Evolutionary conservation across 53 echinoderm and acorn worm species (phyloP), one percentile per base, ranked within the genome.

Genomic region (Mesocentrotus franciscanus): DNA sequence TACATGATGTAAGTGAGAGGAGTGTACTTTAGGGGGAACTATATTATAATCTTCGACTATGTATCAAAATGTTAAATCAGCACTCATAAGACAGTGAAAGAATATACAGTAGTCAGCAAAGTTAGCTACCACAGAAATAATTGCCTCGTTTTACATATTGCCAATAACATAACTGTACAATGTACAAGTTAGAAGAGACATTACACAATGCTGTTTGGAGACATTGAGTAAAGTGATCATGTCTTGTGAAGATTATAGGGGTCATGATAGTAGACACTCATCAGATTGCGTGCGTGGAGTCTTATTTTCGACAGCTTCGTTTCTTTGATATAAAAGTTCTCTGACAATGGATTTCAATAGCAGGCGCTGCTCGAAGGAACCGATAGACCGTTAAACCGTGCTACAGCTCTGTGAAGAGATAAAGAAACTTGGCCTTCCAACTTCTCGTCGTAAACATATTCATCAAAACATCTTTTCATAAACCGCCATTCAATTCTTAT

Each of bases 351-450:
- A 87, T 59, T 87, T 87, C 87, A 87, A 87, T 87, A 87, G 22
- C 87, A 58, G 29, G 58, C 87, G 87, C 87, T 58, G 58, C 87
- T 87, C 58, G 87, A 87, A 87, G 87, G 58, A 87, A 87, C 57
- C 58, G 87, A n/a, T 58, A 87, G 87, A 87, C 87, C 87, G 87
- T 87, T 87, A 87, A 87, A 87, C 87, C 87, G 58, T 87, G 87
- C 87, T 29, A 27, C n/a, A 58, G 58, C 29, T 87, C 57, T 87
- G 59, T 16, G 13, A 29, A 58, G 87, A 87, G 56, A 87, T 87
- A 87, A 87, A 87, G 58, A 87, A 58, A 87, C 87, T 87, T 87
- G 87, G 87, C 87, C 87, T 87, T 87, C 87, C 87, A 87, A 87
- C 56, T 87, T 87, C 87, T 87, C 87, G 58, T 87, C 87, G 87